Evolutionary conservation across 2,113 vertebrate species (phyloP).

Genomic region (Pontoporia blainvillei): DNA sequence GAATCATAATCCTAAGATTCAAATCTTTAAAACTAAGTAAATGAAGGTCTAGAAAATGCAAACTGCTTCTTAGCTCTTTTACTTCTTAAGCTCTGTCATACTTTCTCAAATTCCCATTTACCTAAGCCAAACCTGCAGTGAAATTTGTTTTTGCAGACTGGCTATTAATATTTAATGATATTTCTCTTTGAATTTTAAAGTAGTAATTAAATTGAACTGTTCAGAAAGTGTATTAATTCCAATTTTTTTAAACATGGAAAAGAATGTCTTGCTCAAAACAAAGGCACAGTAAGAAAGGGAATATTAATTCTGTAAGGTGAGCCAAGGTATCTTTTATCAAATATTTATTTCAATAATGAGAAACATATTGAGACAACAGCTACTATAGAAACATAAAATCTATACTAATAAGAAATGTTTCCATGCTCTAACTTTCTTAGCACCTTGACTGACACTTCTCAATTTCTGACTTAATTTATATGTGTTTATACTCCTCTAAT

Average conservation of each 20-base stretch:
- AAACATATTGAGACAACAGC: slow-evolving; percentile 48
- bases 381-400: slow-evolving; percentile 26
- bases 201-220: slow-evolving; percentile 73
- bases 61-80: not conserved
- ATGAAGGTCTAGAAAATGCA: not conserved
- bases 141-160: slow-evolving; percentile 73
- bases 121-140: slow-evolving; percentile 58
- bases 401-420: not conserved
- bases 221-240: slow-evolving; percentile 65
- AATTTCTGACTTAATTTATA: not conserved
- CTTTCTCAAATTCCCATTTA: slow-evolving; percentile 59
- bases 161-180: slow-evolving; percentile 73
- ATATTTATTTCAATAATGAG: slow-evolving; percentile 64
- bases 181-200: slow-evolving; percentile 76
- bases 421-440: not conserved
- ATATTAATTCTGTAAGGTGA: slow-evolving; percentile 43
- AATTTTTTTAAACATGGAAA: slow-evolving; percentile 57
- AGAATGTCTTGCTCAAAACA: slow-evolving; percentile 63
- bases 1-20: not conserved
- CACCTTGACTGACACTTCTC: not conserved
- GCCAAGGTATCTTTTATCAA: slow-evolving; percentile 37
- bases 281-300: slow-evolving; percentile 50
- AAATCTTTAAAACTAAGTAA: slow-evolving; percentile 22
- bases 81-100: slow-evolving; percentile 46
- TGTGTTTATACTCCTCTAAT: not conserved